phyloP scores from a whole-genome alignment of 2,888 invertebrate genomes.

The Kuschelorhynchus macadamiae region DNA sequence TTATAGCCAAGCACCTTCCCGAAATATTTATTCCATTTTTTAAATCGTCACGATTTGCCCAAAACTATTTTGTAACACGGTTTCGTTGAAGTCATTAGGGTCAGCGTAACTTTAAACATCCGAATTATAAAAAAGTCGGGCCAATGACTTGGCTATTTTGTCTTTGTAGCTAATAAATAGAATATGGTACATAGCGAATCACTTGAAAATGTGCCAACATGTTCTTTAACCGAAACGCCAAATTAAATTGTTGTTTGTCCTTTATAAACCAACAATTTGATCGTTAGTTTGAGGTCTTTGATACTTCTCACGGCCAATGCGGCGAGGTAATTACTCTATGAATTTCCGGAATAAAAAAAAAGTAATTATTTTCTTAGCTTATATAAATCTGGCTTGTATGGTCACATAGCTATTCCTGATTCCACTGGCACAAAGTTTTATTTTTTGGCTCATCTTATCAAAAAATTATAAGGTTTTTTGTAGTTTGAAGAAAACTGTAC shows the following conservation, averaged over 20 bases:
- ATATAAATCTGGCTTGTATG: no score
- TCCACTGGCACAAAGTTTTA: no score
- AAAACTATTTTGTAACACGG: constrained; percentile 27
- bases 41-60: no score
- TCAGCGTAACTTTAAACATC: constrained; percentile 34
- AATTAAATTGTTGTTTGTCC: constrained; percentile 9
- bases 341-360: no score
- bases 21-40: constrained; percentile 6
- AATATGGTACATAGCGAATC: constrained; percentile 12
- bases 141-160: constrained; percentile 35
- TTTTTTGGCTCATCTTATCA: no score
- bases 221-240: constrained; percentile 2
- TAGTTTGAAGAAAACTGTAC: no score
- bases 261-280: constrained; percentile 3
- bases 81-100: constrained; percentile 39
- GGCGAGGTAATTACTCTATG: constrained; percentile 10
- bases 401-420: no score
- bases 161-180: constrained; percentile 33
- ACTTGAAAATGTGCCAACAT: constrained; percentile 6
- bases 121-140: constrained; percentile 34
- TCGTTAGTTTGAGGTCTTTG: constrained; percentile 25
- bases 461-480: no score
- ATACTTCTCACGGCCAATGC: constrained; percentile 27
- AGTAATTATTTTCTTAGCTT: no score
- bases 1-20: no score